Conservation (phyloP, 2,888 invertebrate genomes). For the Maniola hyperantus region DNA sequence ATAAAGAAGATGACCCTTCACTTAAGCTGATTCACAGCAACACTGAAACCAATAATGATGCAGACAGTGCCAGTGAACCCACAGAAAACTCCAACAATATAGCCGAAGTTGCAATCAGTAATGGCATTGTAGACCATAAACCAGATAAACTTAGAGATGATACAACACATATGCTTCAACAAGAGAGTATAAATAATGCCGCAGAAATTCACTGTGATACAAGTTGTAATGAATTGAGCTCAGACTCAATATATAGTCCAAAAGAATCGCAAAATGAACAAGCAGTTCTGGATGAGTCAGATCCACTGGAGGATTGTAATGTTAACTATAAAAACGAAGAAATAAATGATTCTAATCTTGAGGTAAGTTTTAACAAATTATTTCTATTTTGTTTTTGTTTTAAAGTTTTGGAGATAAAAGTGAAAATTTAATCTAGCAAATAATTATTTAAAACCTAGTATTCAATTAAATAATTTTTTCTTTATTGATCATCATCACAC, state of each 20-base stretch:
- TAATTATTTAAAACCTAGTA: too few relatives aligned
- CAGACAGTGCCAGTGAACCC: slow-evolving; percentile 17
- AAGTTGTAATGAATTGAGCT: slow-evolving; percentile 52
- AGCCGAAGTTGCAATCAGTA: slow-evolving; percentile 44
- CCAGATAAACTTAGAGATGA: slow-evolving; percentile 24
- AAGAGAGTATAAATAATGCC: slow-evolving; percentile 43
- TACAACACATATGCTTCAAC: slow-evolving; percentile 32
- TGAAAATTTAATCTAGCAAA: too few relatives aligned
- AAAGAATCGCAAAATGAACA: slow-evolving; percentile 44
- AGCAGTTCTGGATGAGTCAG: slow-evolving; percentile 34
- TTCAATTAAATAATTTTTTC: too few relatives aligned
- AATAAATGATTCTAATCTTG: slow-evolving; percentile 16
- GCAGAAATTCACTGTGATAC: slow-evolving; percentile 48
- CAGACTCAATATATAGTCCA: slow-evolving; percentile 43
- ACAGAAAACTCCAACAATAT: slow-evolving; percentile 24
- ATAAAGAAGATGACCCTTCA: neutral
- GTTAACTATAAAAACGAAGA: neutral
- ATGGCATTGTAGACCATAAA: slow-evolving; percentile 46
- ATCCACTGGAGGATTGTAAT: slow-evolving; percentile 5
- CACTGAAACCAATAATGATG: slow-evolving; percentile 39
- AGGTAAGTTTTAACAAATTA: slow-evolving; percentile 18
- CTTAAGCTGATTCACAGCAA: neutral
- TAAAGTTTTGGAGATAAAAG: neutral
- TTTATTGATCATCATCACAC: too few relatives aligned
- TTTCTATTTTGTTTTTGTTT: neutral